These are phyloP conservation scores for Lasioglossum marginatum DNA, from an alignment of 2,888 invertebrate species.

Conservation along the genomic window DNA sequence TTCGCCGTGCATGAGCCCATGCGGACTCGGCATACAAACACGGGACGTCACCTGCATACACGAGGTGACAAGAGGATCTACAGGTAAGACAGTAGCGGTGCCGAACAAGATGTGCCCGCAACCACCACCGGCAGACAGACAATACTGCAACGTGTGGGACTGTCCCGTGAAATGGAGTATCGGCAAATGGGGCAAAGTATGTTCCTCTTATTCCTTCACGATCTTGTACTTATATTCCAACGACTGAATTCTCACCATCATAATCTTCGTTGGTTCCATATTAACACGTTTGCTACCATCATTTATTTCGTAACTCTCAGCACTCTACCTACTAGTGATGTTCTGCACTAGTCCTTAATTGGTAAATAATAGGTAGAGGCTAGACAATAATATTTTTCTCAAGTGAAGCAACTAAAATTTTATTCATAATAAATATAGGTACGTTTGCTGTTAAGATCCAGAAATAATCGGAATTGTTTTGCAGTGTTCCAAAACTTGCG, in stretches of 20 bases:
- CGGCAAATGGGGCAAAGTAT: conserved; percentile 92
- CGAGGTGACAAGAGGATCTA: conserved; percentile 92
- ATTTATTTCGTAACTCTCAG: not conserved
- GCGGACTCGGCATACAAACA: conserved; percentile 97
- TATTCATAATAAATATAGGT: not conserved
- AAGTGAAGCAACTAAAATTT: not conserved
- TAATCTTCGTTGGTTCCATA: not conserved
- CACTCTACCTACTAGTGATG: not conserved
- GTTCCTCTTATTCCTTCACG: conserved; percentile 20
- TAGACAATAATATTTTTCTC: not conserved
- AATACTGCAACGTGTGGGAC: conserved; percentile 96
- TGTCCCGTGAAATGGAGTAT: conserved; percentile 96
- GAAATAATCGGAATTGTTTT: not conserved
- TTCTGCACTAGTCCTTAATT: not conserved
- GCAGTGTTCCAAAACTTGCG: conserved; percentile 96
- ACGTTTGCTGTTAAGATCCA: not conserved
- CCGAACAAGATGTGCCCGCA: conserved; percentile 97
- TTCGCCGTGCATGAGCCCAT: conserved; percentile 95
- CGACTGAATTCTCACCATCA: not conserved
- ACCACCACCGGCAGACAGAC: conserved; percentile 94
- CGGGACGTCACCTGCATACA: conserved; percentile 96
- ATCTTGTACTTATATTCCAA: not conserved
- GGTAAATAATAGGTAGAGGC: not conserved
- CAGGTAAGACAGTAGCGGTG: conserved; percentile 95
- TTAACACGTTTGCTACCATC: not conserved